Conservation (phyloP, 2,888 invertebrate genomes). For the Muscina levida region DNA sequence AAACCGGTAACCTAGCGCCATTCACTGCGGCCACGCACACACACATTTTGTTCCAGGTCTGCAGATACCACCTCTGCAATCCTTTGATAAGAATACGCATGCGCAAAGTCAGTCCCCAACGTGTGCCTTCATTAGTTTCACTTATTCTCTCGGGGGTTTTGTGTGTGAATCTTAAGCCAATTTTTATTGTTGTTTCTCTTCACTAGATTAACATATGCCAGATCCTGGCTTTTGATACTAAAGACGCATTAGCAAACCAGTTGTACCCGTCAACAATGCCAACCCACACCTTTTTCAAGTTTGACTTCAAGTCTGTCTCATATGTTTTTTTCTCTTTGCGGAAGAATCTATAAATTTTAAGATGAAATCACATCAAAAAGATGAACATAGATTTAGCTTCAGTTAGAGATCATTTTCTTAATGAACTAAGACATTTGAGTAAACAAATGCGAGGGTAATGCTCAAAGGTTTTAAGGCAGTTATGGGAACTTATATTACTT, state of each 20-base stretch:
- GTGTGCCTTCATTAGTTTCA: background rate
- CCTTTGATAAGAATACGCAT: background rate
- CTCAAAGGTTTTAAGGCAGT: too few relatives aligned
- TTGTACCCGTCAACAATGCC: background rate
- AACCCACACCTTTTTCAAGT: conserved; percentile 16
- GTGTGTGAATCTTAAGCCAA: too few relatives aligned
- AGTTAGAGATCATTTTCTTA: too few relatives aligned
- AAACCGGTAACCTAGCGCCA: too few relatives aligned
- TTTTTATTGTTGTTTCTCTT: conserved; percentile 6
- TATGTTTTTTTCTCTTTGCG: background rate
- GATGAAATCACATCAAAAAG: too few relatives aligned
- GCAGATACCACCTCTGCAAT: background rate
- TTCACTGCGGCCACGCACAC: too few relatives aligned
- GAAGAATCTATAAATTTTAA: too few relatives aligned
- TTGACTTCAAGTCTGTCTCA: background rate
- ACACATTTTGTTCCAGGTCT: too few relatives aligned
- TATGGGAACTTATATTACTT: too few relatives aligned
- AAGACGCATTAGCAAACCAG: conserved; percentile 31
- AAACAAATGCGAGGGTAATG: too few relatives aligned
- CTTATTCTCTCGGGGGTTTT: background rate
- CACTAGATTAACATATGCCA: conserved; percentile 41
- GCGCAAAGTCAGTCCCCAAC: background rate
- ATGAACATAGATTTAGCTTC: too few relatives aligned
- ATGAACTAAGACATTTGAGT: too few relatives aligned
- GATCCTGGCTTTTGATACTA: conserved; percentile 53